Evolutionary conservation across 2,797 vertebrate genomes (phyloP).

Genomic region (Tragopan temminckii): DNA sequence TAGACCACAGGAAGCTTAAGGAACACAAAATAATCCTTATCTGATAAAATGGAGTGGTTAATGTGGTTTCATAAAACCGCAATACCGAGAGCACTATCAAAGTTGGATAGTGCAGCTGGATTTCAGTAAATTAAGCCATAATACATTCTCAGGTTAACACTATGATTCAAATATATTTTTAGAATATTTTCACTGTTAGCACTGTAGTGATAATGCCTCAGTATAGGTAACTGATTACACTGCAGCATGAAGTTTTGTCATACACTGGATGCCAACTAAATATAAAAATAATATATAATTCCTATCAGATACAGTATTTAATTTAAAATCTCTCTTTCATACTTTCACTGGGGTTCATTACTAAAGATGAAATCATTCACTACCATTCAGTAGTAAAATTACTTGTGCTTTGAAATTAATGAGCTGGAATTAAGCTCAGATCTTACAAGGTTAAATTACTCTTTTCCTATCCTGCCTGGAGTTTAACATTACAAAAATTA

Average conservation of each 20-base stretch:
- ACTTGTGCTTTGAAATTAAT: constrained; percentile 50
- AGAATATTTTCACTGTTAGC: background rate
- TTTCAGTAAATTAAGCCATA: constrained; percentile 15
- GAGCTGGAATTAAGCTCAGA: constrained; percentile 20
- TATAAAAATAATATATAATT: background rate
- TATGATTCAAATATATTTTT: background rate
- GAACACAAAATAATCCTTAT: background rate
- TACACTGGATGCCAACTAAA: background rate
- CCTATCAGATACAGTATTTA: background rate
- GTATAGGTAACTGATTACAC: background rate
- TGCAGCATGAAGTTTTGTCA: background rate
- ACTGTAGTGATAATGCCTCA: background rate
- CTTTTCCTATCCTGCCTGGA: background rate
- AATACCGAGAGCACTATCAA: background rate
- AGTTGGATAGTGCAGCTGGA: background rate
- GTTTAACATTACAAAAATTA: constrained; percentile 61
- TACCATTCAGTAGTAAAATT: constrained; percentile 1
- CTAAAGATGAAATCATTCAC: background rate
- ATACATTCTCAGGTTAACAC: background rate
- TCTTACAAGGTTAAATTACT: constrained; percentile 43
- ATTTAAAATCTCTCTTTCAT: background rate
- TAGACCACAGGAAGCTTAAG: background rate
- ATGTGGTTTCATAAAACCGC: background rate
- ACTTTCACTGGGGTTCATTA: constrained; percentile 10
- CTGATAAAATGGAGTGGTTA: background rate